Evolutionary conservation across 2,888 invertebrate species (phyloP), one percentile per base, ranked within the genome.

Genomic region (Cheilosia urbana): DNA sequence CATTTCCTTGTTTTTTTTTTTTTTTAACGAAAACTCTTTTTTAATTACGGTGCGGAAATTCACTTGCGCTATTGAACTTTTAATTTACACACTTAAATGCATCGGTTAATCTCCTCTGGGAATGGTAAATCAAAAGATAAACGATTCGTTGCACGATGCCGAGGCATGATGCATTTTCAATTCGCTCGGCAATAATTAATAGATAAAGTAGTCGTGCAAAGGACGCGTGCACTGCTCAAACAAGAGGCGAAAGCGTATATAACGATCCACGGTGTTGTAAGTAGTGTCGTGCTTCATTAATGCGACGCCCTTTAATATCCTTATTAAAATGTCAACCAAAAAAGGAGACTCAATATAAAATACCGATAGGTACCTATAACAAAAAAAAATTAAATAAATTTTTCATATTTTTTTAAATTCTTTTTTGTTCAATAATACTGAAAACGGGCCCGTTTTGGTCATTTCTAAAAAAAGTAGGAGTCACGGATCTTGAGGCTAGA

Each of bases 111-210:
- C 68, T 68, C 63, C 58, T 19, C 24, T 57, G 72, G 60, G 62
- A 60, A 65, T 51, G 83, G 68, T 78, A 73, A 83, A 53, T 69
- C 73, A 75, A 65, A 79, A 79, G 78, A 73, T 83, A 73, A 84
- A 62, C 79, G 69, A 63, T 65, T 37, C 58, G 19, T 30, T 68
- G 66, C 40, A 19, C 17, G 51, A 42, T 51, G 27, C 47, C 13
- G 27, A 24, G 4, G 65, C 47, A 45, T 69, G 63, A 62, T 63
- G 69, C n/a, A 63, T 71, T 62, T 78, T 71, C 69, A 69, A 69
- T 78, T 69, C 57, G 45, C 40, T 34, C 15, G 30, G 51, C 62
- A 55, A 49, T 78, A 78, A 78, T 78, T 78, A 78, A 78, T 78
- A 78, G 69, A 71, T 69, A 71, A 62, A 55, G 63, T 27, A 78